A percentile compares a stretch with the other conserved stretches of the same genome.
phyloP scores from a whole-genome alignment of 2,113 vertebrate genomes.

The Muntiacus reevesi region DNA sequence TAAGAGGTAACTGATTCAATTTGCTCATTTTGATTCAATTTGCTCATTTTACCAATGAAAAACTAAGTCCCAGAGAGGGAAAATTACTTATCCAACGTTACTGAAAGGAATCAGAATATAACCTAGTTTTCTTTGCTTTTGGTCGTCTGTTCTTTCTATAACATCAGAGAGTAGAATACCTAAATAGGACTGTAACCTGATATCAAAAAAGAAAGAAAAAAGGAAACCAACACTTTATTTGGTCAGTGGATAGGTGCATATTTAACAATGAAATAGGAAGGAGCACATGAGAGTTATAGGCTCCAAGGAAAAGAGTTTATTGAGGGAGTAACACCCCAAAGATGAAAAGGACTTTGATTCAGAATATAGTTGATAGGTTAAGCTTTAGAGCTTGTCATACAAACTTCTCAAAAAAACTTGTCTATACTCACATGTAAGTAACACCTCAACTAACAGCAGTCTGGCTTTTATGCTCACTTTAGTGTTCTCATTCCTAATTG shows the following conservation, averaged over 20 bases:
- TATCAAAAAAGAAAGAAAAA: background rate
- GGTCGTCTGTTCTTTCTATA: background rate
- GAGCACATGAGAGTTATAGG: background rate
- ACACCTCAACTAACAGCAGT: background rate
- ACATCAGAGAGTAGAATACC: background rate
- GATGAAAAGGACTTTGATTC: background rate
- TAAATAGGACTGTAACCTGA: background rate
- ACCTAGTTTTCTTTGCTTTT: background rate
- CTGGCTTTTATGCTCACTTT: background rate
- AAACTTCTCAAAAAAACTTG: background rate
- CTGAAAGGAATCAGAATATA: background rate
- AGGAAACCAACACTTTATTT: background rate
- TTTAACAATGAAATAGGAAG: background rate
- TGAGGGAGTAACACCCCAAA: background rate
- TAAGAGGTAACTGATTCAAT: background rate
- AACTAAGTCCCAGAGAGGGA: background rate
- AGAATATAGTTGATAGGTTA: background rate
- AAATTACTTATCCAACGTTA: background rate
- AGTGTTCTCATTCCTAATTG: background rate
- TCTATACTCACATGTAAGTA: background rate
- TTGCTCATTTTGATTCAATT: background rate
- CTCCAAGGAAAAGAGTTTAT: background rate
- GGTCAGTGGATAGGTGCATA: background rate
- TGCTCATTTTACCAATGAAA: conserved; percentile 3
- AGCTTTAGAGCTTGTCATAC: background rate